A percentile compares a stretch with the other conserved stretches of the same genome.
Conservation (phyloP, 2,888 invertebrate species). For the Pelosia muscerda region DNA sequence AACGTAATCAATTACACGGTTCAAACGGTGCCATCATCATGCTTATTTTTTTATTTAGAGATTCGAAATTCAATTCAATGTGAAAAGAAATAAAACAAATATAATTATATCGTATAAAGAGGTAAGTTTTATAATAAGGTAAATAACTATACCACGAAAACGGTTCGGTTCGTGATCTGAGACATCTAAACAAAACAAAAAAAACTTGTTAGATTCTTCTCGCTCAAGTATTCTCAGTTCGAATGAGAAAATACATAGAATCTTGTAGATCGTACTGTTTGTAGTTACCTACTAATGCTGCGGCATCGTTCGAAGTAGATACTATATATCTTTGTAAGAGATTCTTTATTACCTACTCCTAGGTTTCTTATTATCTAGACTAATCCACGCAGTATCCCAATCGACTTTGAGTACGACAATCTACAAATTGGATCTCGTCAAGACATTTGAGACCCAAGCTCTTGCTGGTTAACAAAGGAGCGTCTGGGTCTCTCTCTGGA, state of each 20-base stretch:
- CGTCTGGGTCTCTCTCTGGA: no score
- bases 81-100: conserved; percentile 37
- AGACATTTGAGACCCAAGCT: no score
- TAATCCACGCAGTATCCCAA: no score
- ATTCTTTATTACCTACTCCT: neutral
- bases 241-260: conserved; percentile 47
- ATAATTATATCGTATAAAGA: conserved; percentile 57
- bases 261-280: conserved; percentile 35
- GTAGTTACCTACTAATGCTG: conserved; percentile 17
- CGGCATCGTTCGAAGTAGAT: conserved; percentile 14
- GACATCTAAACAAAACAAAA: conserved; percentile 61
- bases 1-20: conserved; percentile 50
- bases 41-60: conserved; percentile 25
- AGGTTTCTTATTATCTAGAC: no score
- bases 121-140: conserved; percentile 57
- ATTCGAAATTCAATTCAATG: conserved; percentile 15
- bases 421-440: no score
- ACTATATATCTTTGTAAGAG: conserved; percentile 2
- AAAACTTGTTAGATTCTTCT: conserved; percentile 59
- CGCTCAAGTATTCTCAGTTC: conserved; percentile 54
- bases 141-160: conserved; percentile 56
- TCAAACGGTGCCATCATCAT: conserved; percentile 27
- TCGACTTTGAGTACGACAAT: neutral
- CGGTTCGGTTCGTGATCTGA: conserved; percentile 52
- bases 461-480: no score